Evolutionary conservation across 2,888 invertebrate species (phyloP).

Genomic region (Dynastes hyllus): DNA sequence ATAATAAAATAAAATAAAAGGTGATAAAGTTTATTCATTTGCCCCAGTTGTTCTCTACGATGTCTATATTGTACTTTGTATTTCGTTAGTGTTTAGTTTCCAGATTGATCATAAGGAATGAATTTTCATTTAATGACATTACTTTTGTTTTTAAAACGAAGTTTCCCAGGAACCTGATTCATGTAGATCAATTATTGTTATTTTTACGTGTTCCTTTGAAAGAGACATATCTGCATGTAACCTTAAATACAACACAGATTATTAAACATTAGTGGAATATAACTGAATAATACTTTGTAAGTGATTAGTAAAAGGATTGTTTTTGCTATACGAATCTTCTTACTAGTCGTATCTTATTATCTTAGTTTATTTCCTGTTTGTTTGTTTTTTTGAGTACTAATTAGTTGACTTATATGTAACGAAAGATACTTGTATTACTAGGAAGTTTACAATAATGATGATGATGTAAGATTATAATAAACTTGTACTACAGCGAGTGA

Average conservation of each 20-base stretch:
- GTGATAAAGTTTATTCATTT: no score
- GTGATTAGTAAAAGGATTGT: conserved; percentile 31
- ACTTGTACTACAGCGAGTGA: no score
- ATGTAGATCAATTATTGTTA: no score
- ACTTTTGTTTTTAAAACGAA: conserved; percentile 15
- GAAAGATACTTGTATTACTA: not conserved
- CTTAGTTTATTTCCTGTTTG: conserved; percentile 16
- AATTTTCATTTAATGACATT: not conserved
- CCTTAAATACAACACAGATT: conserved; percentile 15
- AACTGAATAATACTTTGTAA: conserved; percentile 22
- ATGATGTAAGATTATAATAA: not conserved
- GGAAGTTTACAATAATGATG: no score
- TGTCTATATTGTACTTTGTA: no score
- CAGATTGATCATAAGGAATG: not conserved
- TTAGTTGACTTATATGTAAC: not conserved
- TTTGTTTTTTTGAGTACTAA: not conserved
- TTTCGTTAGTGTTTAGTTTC: conserved; percentile 9
- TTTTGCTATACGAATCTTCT: conserved; percentile 8
- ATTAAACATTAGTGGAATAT: not conserved
- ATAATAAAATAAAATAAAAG: no score
- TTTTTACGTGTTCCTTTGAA: not conserved
- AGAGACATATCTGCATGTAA: conserved; percentile 47
- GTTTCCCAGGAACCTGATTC: no score
- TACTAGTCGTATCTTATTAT: conserved; percentile 18
- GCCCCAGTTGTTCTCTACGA: no score